Evolutionary conservation across 2,888 invertebrate species (phyloP).

Genomic region (Psylliodes chrysocephalus): DNA sequence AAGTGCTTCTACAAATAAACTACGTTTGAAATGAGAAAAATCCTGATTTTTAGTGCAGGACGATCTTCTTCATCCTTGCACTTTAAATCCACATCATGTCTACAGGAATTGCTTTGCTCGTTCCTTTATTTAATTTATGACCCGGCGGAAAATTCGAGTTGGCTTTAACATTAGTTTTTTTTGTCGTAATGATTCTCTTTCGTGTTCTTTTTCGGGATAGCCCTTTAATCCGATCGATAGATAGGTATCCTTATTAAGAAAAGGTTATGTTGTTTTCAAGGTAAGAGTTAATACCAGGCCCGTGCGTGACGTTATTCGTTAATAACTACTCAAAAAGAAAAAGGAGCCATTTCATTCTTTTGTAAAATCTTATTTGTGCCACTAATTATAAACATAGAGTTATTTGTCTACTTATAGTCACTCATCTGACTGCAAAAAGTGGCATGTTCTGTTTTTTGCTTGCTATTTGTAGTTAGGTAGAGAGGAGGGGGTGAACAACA

Average conservation of each 20-base stretch:
- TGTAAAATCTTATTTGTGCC: too few relatives aligned
- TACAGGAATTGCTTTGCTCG: conserved; percentile 22
- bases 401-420: too few relatives aligned
- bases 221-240: not conserved
- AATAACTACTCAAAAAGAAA: too few relatives aligned
- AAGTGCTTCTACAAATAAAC: conserved; percentile 7
- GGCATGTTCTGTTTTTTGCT: too few relatives aligned
- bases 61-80: conserved; percentile 17
- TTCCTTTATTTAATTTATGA: conserved; percentile 26
- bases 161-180: conserved; percentile 15
- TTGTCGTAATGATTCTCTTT: conserved; percentile 11
- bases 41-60: conserved; percentile 5
- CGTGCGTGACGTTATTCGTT: too few relatives aligned
- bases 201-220: not conserved
- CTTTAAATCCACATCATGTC: conserved; percentile 26
- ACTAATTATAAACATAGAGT: too few relatives aligned
- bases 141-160: conserved; percentile 18
- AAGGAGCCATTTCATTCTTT: too few relatives aligned
- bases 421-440: too few relatives aligned
- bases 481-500: too few relatives aligned
- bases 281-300: not conserved
- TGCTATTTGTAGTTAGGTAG: too few relatives aligned
- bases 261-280: not conserved
- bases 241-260: not conserved
- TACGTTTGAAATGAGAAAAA: conserved; percentile 9